Evolutionary conservation across 2,888 invertebrate species (phyloP).

Genomic region (Doris montereyensis): DNA sequence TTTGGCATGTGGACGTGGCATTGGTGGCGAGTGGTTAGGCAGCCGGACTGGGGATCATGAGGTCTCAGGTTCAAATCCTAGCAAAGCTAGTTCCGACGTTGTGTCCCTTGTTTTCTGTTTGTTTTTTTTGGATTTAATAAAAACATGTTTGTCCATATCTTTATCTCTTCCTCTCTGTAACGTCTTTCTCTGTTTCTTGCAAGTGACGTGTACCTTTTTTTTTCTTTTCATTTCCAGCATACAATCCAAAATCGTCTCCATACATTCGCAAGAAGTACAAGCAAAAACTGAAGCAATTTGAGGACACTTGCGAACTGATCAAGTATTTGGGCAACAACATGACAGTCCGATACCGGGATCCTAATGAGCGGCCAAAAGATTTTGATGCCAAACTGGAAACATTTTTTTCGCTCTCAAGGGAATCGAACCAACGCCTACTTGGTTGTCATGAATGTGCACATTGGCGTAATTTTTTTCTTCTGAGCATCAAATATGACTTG

Average conservation of each 20-base stretch:
- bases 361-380: conserved; percentile 68
- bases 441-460: conserved; percentile 58
- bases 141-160: too few relatives aligned
- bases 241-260: conserved; percentile 72
- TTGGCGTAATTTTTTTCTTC: too few relatives aligned
- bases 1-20: neutral
- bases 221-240: conserved; percentile 57
- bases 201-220: neutral
- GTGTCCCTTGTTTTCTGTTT: neutral
- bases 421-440: conserved; percentile 64
- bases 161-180: too few relatives aligned
- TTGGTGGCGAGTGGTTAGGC: too few relatives aligned
- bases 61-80: too few relatives aligned
- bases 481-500: too few relatives aligned
- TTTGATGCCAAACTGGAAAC: conserved; percentile 71
- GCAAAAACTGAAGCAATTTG: conserved; percentile 70
- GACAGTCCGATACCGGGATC: conserved; percentile 69
- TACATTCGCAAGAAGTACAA: conserved; percentile 72
- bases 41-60: too few relatives aligned
- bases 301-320: conserved; percentile 72
- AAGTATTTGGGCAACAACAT: conserved; percentile 72
- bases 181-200: too few relatives aligned
- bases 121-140: neutral
- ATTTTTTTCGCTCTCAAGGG: conserved; percentile 67
- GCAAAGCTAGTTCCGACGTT: too few relatives aligned